Conservation (phyloP, 2,113 vertebrate genomes). For the Percopsis transmontana region DNA sequence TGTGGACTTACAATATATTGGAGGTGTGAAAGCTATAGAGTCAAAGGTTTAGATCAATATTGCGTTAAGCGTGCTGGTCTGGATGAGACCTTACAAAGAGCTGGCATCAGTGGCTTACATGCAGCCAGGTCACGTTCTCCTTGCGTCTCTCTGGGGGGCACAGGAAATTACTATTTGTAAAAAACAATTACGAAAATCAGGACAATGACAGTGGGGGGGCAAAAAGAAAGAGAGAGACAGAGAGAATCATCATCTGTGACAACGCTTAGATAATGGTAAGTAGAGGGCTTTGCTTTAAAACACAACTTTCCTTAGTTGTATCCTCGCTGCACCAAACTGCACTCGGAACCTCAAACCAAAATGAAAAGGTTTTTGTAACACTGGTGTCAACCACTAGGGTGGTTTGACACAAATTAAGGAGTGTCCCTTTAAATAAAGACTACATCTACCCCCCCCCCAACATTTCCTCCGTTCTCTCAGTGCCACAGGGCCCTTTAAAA, state of each 20-base stretch:
- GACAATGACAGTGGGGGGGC: no score
- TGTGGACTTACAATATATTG: no score
- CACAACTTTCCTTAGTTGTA: no score
- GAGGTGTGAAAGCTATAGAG: no score
- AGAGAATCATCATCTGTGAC: not conserved
- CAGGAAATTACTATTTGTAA: slow-evolving; percentile 56
- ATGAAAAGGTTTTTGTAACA: not conserved
- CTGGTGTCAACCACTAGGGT: no score
- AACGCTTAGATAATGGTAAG: no score
- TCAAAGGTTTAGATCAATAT: no score
- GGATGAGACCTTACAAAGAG: slow-evolving; percentile 30
- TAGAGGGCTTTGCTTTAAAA: no score
- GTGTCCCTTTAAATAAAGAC: slow-evolving; percentile 2
- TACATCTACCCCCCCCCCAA: not conserved
- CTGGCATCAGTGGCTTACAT: slow-evolving; percentile 42
- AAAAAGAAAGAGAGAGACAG: no score
- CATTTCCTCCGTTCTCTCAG: not conserved
- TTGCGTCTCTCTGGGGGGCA: slow-evolving; percentile 17
- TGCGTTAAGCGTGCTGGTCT: slow-evolving; percentile 17
- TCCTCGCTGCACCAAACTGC: no score
- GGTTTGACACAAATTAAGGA: not conserved
- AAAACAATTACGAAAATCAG: slow-evolving; percentile 47
- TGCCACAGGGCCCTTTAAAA: slow-evolving; percentile 32
- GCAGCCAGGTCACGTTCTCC: slow-evolving; percentile 39
- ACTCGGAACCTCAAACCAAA: not conserved